Base-by-base conservation (phyloP, 53 echinoderm and acorn worm genomes). In the Holothuria leucospilota region DNA sequence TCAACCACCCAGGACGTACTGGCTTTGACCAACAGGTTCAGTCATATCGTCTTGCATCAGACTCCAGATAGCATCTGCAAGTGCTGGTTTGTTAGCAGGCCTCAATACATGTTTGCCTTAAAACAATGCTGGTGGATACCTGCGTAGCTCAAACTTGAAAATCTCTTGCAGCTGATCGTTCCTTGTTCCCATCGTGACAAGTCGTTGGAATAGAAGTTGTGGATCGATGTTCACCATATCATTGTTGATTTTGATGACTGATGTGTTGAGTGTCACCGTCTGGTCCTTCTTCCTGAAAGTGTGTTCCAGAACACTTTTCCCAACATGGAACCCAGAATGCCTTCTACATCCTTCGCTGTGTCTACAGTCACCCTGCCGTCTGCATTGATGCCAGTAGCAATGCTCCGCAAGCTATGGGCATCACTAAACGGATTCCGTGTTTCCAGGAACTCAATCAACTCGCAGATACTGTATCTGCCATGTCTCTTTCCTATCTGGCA, bases 401-500 rank as follows among this genome's bases (percentile, higher is more conserved):
- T 62, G 62, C 62, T 62, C 62, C n/a, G 62, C 62, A 62, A 62
- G 62, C 62, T 62, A 1, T 62, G 62, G 62, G 62, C 62, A 18
- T n/a, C 62, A 62, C 62, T 4, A 62, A 62, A 62, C n/a, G 62
- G 62, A 62, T 62, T 62, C 62, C 62, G 20, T 62, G 62, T 62
- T 62, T 62, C 62, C 62, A 62, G 62, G 62, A 62, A 77, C 21
- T 39, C 41, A 62, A 84, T 3, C 29, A 84, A 28, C 41, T 12
- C 41, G 24, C 64, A 28, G 28, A 62, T 63, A 39, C n/a, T n/a
- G n/a, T n/a, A 34, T 84, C 66, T 84, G 84, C 20, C 66, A 84
- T 39, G 39, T 84, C 84, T 39, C 38, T 34, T 34, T 34, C 34
- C 34, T 34, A 3, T 34, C 2, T 34, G 34, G 34, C 34, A 34